Evolutionary conservation across 92 coral and sea anemone species (phyloP).

Genomic region (Chrysogorgia sp.): DNA sequence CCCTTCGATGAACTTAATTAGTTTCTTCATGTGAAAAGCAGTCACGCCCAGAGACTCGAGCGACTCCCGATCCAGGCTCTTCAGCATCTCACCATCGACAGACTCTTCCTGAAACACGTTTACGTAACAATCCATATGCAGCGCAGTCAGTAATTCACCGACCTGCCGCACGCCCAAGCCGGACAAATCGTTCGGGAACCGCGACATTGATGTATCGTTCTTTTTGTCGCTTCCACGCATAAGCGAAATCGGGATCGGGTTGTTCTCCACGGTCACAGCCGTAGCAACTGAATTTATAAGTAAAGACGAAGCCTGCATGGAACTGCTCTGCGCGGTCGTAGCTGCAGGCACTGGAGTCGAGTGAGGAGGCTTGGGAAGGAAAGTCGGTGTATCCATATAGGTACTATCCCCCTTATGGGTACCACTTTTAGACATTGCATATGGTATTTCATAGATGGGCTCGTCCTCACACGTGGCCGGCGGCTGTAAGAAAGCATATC

Average conservation of each 20-base stretch:
- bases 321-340: too few relatives aligned
- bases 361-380: too few relatives aligned
- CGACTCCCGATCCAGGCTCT: not conserved
- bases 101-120: not conserved
- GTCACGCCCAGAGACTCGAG: not conserved
- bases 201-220: not conserved
- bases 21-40: slow-evolving; percentile 4
- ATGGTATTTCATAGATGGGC: too few relatives aligned
- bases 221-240: not conserved
- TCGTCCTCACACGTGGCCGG: too few relatives aligned
- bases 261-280: not conserved
- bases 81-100: slow-evolving; percentile 3
- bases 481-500: too few relatives aligned
- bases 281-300: not conserved
- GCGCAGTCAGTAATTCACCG: not conserved
- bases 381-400: too few relatives aligned
- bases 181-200: not conserved
- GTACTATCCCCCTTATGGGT: too few relatives aligned
- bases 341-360: too few relatives aligned
- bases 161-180: not conserved
- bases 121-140: not conserved
- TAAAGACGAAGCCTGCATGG: too few relatives aligned
- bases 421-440: too few relatives aligned
- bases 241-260: not conserved
- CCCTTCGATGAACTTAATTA: slow-evolving; percentile 2